Conservation (phyloP, 1,140 invertebrate species). For the Oryctes rhinoceros region DNA sequence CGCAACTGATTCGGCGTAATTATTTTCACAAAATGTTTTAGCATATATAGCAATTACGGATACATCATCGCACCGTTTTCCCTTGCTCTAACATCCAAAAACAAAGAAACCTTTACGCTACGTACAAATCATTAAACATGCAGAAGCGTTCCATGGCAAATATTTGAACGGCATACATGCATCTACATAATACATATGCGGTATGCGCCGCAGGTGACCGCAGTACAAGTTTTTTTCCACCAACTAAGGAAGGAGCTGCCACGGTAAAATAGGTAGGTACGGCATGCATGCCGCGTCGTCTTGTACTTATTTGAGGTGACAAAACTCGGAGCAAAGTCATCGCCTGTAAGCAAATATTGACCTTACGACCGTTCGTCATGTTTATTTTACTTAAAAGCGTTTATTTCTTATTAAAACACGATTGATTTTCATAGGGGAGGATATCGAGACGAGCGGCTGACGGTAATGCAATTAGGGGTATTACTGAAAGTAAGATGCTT, state of each 20-base stretch:
- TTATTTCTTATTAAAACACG: slow-evolving; percentile 39
- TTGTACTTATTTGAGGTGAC: slow-evolving; percentile 25
- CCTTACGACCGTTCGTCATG: neutral
- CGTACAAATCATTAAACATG: slow-evolving; percentile 37
- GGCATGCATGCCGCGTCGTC: neutral
- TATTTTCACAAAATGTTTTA: neutral
- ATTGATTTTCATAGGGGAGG: slow-evolving; percentile 7
- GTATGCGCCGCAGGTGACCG: slow-evolving; percentile 38
- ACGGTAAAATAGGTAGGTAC: slow-evolving; percentile 6
- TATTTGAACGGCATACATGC: neutral
- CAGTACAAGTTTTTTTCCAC: slow-evolving; percentile 18
- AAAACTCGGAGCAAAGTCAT: slow-evolving; percentile 13
- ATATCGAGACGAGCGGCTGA: neutral
- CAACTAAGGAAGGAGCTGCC: neutral
- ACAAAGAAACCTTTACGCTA: slow-evolving; percentile 18
- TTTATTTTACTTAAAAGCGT: slow-evolving; percentile 40
- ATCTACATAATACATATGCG: neutral
- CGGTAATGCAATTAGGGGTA: too few relatives aligned
- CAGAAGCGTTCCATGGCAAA: slow-evolving; percentile 33
- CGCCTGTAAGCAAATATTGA: slow-evolving; percentile 29
- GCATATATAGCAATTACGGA: neutral
- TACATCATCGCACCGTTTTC: slow-evolving; percentile 14
- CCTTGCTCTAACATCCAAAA: neutral
- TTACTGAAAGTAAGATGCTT: too few relatives aligned
- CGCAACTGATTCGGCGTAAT: neutral